phyloP scores from a whole-genome alignment of 2,888 invertebrate genomes.

The Charanyca ferruginea region DNA sequence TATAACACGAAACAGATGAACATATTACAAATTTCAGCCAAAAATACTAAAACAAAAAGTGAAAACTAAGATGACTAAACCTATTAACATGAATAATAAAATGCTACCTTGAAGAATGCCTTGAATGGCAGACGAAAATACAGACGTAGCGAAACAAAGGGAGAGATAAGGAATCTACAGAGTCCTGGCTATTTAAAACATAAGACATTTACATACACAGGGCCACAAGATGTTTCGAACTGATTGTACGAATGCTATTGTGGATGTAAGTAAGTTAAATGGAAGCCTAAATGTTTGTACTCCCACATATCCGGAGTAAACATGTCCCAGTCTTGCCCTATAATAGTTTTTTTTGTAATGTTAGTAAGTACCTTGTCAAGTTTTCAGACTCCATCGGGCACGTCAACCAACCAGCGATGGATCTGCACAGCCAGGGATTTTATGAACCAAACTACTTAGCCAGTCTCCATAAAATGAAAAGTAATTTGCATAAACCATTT shows the following conservation, averaged over 20 bases:
- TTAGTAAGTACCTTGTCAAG: neutral
- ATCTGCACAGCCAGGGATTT: neutral
- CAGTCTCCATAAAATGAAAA: no score
- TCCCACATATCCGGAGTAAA: constrained; percentile 74
- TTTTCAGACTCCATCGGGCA: neutral
- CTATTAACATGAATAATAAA: constrained; percentile 53
- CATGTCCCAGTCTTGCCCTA: constrained; percentile 40
- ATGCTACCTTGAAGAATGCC: constrained; percentile 72
- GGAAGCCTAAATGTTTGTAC: constrained; percentile 78
- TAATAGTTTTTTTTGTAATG: constrained; percentile 12
- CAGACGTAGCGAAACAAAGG: constrained; percentile 74
- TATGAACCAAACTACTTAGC: no score
- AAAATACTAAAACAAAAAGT: constrained; percentile 35
- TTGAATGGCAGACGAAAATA: constrained; percentile 64
- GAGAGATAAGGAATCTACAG: constrained; percentile 77
- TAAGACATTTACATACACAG: constrained; percentile 81
- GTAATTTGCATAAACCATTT: neutral
- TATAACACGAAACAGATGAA: constrained; percentile 21
- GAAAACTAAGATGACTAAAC: constrained; percentile 9
- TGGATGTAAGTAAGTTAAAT: constrained; percentile 82
- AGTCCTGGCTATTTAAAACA: constrained; percentile 77
- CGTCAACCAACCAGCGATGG: neutral
- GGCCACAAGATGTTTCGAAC: constrained; percentile 80
- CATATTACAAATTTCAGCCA: constrained; percentile 32
- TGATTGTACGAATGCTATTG: constrained; percentile 76